These are phyloP conservation scores for Megaceryle alcyon DNA, from an alignment of 2,797 vertebrate genomes.

Conservation along the genomic window DNA sequence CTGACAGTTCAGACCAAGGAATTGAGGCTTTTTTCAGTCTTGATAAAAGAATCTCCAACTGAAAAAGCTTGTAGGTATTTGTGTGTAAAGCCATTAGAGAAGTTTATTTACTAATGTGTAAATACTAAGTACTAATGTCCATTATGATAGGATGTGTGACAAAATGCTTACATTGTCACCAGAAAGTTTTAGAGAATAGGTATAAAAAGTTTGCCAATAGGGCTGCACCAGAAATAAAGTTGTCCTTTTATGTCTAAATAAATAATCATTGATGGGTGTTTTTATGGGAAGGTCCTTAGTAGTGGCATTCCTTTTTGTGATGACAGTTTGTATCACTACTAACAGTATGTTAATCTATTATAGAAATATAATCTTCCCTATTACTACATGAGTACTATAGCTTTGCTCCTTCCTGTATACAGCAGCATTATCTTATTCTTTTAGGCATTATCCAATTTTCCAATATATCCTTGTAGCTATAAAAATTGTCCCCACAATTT, in stretches of 20 bases:
- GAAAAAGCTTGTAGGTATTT: not conserved
- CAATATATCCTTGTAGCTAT: not conserved
- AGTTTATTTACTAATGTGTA: not conserved
- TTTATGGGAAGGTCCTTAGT: not conserved
- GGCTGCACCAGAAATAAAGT: not conserved
- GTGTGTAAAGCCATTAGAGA: not conserved
- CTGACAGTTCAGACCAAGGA: not conserved
- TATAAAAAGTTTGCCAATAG: not conserved
- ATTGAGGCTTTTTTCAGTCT: not conserved
- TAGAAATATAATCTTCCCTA: not conserved
- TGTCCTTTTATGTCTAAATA: not conserved
- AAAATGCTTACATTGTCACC: not conserved
- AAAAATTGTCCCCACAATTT: slow-evolving; percentile 22
- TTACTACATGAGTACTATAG: not conserved
- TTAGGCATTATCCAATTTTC: slow-evolving; percentile 54
- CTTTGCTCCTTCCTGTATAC: not conserved
- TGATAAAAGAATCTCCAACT: not conserved
- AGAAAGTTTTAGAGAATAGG: not conserved
- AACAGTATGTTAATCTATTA: not conserved
- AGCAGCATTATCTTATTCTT: slow-evolving; percentile 19
- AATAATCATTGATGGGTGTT: not conserved
- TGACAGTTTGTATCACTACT: not conserved
- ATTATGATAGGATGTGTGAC: not conserved
- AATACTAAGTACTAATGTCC: not conserved
- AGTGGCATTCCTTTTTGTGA: not conserved